These are phyloP conservation scores for Larimichthys polyactis DNA, from an alignment of 2,113 vertebrate species.

Conservation along the genomic window DNA sequence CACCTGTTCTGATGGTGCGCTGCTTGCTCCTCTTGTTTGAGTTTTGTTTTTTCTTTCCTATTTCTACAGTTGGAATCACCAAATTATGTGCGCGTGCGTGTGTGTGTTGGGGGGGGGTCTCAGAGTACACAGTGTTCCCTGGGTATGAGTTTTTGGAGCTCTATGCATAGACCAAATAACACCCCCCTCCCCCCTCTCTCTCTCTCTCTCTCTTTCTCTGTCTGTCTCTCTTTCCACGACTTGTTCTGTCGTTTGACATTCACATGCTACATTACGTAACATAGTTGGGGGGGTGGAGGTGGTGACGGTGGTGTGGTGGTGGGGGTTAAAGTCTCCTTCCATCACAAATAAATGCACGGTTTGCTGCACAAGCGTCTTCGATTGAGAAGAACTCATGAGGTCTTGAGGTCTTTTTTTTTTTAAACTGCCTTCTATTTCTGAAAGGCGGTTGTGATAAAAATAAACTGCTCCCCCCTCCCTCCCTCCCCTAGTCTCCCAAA, in stretches of 20 bases:
- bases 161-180: slow-evolving; percentile 58
- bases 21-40: neutral
- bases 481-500: neutral
- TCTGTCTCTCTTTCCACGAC: slow-evolving; percentile 28
- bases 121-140: slow-evolving; percentile 69
- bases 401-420: slow-evolving; percentile 53
- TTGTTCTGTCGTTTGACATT: slow-evolving; percentile 72
- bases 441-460: slow-evolving; percentile 68
- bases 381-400: slow-evolving; percentile 57
- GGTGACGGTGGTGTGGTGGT: neutral
- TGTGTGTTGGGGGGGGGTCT: slow-evolving; percentile 6
- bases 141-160: slow-evolving; percentile 66
- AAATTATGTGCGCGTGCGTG: neutral
- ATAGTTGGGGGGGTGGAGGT: slow-evolving; percentile 1
- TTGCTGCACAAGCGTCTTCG: slow-evolving; percentile 76
- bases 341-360: slow-evolving; percentile 72
- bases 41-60: neutral
- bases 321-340: slow-evolving; percentile 60
- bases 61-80: slow-evolving; percentile 4
- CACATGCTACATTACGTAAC: slow-evolving; percentile 83
- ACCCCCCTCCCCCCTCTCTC: neutral
- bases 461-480: slow-evolving; percentile 24
- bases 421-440: slow-evolving; percentile 61
- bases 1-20: slow-evolving; percentile 29
- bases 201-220: neutral